A percentile compares a stretch with the other conserved stretches of the same genome.
Evolutionary conservation across 2,113 vertebrate genomes (phyloP).

Genomic region (Hystrix brachyura): DNA sequence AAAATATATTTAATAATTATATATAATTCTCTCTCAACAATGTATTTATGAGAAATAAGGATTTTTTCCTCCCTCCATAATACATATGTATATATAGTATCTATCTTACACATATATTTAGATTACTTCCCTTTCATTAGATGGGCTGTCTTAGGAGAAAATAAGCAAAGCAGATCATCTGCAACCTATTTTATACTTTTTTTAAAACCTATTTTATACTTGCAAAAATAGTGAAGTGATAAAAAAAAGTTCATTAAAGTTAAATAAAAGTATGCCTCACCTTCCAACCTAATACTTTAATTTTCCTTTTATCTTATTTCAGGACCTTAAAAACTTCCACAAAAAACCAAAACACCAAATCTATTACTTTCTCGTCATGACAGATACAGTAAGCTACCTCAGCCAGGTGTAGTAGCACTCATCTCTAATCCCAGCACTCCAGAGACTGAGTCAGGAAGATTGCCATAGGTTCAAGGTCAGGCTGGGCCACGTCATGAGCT

Average conservation of each 20-base stretch:
- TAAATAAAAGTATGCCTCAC: background rate
- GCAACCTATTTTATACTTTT: background rate
- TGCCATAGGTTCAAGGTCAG: background rate
- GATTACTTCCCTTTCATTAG: background rate
- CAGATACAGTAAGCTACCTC: background rate
- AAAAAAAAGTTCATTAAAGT: background rate
- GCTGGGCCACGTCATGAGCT: background rate
- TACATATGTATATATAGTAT: background rate
- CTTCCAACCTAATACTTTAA: background rate
- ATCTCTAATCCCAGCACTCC: background rate
- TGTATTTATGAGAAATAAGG: no score
- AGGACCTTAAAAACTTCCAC: background rate
- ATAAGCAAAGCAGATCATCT: background rate
- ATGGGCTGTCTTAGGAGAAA: background rate
- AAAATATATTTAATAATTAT: no score
- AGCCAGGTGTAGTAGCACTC: background rate
- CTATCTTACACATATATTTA: background rate
- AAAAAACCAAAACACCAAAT: slow-evolving; percentile 19
- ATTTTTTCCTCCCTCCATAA: background rate
- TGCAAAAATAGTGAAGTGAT: background rate
- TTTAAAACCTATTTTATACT: background rate
- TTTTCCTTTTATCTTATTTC: background rate
- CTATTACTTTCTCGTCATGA: background rate
- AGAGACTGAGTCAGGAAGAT: background rate
- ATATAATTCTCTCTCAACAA: no score